Evolutionary conservation across 2,113 vertebrate species (phyloP).

Genomic region (Zingel zingel): DNA sequence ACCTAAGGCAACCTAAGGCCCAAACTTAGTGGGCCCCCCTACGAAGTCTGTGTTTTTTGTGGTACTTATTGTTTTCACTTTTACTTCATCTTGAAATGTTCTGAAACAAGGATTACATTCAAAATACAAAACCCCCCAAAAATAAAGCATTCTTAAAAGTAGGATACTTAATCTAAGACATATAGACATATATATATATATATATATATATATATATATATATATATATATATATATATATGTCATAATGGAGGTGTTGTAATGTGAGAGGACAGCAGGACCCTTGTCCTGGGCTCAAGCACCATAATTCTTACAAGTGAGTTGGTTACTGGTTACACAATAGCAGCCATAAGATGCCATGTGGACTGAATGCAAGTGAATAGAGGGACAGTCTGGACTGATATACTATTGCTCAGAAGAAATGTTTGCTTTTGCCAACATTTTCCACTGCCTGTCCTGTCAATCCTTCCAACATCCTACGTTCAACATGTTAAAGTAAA

Average conservation of each 20-base stretch:
- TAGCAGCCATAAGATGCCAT: constrained; percentile 24
- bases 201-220: no score
- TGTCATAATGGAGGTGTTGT: neutral
- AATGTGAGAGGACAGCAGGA: constrained; percentile 13
- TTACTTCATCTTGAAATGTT: no score
- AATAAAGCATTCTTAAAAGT: no score
- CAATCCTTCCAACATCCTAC: constrained; percentile 72
- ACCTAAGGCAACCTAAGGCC: neutral
- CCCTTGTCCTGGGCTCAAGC: constrained; percentile 25
- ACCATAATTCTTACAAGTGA: constrained; percentile 27
- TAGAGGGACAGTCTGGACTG: constrained; percentile 59
- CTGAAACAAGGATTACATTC: no score
- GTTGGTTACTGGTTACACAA: constrained; percentile 52
- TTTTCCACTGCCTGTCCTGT: constrained; percentile 55
- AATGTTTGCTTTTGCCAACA: constrained; percentile 62
- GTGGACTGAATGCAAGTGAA: constrained; percentile 48
- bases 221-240: no score
- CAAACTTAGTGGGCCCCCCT: neutral
- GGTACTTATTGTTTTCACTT: no score
- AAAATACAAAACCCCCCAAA: no score
- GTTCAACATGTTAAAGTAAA: constrained; percentile 70
- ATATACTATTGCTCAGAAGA: constrained; percentile 49
- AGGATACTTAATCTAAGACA: no score
- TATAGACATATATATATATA: no score
- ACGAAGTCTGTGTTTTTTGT: neutral